phyloP scores from a whole-genome alignment of 2,797 vertebrate genomes.

The Heteromormyrus szaboi region DNA sequence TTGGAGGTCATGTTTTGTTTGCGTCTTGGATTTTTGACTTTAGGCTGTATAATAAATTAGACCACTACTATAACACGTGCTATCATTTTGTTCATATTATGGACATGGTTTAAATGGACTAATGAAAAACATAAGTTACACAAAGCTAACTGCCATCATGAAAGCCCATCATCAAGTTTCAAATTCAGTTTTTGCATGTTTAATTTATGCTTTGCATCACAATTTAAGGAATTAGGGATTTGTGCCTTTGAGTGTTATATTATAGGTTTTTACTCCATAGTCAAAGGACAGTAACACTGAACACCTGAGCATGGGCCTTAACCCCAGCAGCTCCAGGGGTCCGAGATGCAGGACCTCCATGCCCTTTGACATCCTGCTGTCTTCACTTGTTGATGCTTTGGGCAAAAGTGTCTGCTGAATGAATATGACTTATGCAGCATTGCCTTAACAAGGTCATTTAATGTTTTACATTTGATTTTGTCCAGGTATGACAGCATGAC shows the following conservation, averaged over 20 bases:
- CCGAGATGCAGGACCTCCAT: background rate
- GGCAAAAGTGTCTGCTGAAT: background rate
- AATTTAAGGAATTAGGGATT: background rate
- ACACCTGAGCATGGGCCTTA: background rate
- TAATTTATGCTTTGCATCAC: background rate
- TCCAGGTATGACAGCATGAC: background rate
- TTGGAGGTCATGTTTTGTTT: slow-evolving; percentile 26
- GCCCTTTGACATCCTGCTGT: background rate
- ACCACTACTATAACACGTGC: background rate
- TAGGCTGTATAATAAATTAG: background rate
- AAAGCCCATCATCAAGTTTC: background rate
- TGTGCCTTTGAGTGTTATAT: background rate
- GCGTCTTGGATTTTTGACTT: background rate
- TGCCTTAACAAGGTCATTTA: background rate
- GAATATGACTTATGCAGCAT: background rate
- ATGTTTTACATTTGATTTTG: background rate
- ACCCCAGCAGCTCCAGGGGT: background rate
- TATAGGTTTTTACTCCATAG: background rate
- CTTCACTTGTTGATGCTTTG: background rate
- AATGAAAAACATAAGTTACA: background rate
- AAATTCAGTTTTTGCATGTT: background rate
- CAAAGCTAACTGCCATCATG: background rate
- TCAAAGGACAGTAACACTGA: background rate
- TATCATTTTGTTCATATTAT: background rate
- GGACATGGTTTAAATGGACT: background rate